Base-by-base conservation (phyloP, 2,797 vertebrate genomes). In the Microctenopoma stevenorrisi region DNA sequence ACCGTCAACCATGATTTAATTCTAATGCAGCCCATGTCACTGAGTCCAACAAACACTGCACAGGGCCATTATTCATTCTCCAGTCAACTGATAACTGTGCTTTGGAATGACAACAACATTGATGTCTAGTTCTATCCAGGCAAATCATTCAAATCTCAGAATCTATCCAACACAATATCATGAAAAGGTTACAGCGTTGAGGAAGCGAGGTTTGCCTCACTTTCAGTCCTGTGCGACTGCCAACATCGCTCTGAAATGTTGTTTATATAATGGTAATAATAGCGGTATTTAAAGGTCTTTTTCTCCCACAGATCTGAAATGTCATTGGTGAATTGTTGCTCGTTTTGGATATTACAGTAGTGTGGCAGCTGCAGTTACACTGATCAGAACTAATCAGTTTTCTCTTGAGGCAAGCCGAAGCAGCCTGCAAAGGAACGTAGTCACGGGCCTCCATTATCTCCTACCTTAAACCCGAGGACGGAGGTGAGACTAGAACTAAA, bases 371-470 rank as follows among this genome's bases (percentile, higher is more conserved):
- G 40, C 13, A 4, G 12, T 42, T 43, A 5, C 42, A 15, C 15
- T 15, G 42, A 43, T 6, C 42, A 43, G 14, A 43, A 43, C 42
- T 7, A 16, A 43, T 16, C 42, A 43, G 22, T 2, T 49, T 16
- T 38, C 18, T n/a, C 3, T 35, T 3, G 28, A 3, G 4, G 5
- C n/a, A 14, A 40, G 18, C 7, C 58, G 12, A 26, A 44, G 10
- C 16, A 25, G 43, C 8, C 37, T 7, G 26, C 5, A 43, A 47
- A 26, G 50, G 42, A 62, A 73, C 76, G 18, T 10, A 59, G 47
- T 48, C 33, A 30, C 54, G 44, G 1, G 37, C 59, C 52, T 72
- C 60, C 64, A 69, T 72, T 70, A 79, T 64, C 60, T 74, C 50
- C 65, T 56, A 5, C 46, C 10, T 33, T 49, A 37, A 72, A 38